A percentile compares a stretch with the other conserved stretches of the same genome.
Conservation (phyloP, 2,113 vertebrate species). For the Anolis sagrei region DNA sequence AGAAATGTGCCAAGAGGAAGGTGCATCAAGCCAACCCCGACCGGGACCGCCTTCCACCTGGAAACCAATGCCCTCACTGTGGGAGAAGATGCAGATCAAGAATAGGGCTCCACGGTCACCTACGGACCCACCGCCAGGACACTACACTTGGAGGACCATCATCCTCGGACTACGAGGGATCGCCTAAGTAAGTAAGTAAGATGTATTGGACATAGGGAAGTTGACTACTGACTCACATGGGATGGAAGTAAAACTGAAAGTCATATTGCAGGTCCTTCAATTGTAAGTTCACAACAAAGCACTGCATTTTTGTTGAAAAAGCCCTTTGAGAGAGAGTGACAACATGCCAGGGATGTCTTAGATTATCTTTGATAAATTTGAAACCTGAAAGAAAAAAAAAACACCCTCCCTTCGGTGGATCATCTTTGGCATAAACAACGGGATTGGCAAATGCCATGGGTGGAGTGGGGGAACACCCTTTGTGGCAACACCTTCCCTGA, state of each 20-base stretch:
- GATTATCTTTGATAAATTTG: conserved; percentile 50
- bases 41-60: too few relatives aligned
- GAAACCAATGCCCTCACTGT: too few relatives aligned
- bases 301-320: background rate
- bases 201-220: background rate
- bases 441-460: conserved; percentile 69
- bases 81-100: too few relatives aligned
- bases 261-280: background rate
- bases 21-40: too few relatives aligned
- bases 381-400: conserved; percentile 17
- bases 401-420: conserved; percentile 64
- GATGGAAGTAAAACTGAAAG: background rate
- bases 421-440: conserved; percentile 73
- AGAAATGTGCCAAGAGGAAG: too few relatives aligned
- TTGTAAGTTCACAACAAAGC: background rate
- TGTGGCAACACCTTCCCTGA: conserved; percentile 66
- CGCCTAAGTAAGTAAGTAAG: too few relatives aligned
- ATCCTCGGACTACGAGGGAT: too few relatives aligned
- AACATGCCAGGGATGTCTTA: conserved; percentile 19
- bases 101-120: too few relatives aligned
- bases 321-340: conserved; percentile 6
- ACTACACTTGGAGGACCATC: too few relatives aligned
- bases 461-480: conserved; percentile 67
- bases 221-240: background rate
- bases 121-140: too few relatives aligned